Base-by-base conservation (phyloP, 2,113 vertebrate species). In the Phrynosoma platyrhinos region DNA sequence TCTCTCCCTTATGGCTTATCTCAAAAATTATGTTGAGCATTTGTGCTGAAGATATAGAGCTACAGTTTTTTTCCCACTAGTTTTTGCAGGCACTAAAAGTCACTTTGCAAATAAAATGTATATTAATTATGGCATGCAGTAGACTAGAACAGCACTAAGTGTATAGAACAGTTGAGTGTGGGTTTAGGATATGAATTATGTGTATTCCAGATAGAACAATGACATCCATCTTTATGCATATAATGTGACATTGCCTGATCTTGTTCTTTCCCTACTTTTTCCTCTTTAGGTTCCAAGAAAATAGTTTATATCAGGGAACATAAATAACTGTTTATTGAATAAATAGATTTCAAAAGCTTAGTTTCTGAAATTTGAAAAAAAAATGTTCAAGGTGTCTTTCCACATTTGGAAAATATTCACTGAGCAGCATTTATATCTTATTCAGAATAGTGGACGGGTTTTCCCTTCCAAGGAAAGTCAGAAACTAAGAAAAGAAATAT, bases 81-180 rank as follows among this genome's bases (percentile, higher is more conserved):
- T 76, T 91, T 88, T 92, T 84, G 12, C 7, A 90, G 64, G 18
- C 3, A 86, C 21, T 58, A 81, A 77, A 89, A 85, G 52, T 86
- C 42, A 92, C 76, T 66, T 69, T 71, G 36, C 85, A 87, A 85
- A 72, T 42, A 79, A 74, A 93, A 87, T 18, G 79, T 62, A 55
- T 88, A 62, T 87, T 93, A 93, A 92, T 85, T 89, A 83, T 83
- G 84, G 3, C 52, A 85, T 72, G 23, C 62, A 92, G 21, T 52
- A 75, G 75, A 76, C 23, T 72, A 91, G 81, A 94, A 87, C 40
- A 95, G 16, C n/a, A 89, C 32, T 87, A 86, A 91, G 2, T 55
- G 18, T 40, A 64, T 27, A 88, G 4, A 27, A 64, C 5, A 90
- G 21, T 9, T 72, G 25, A 91, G 83, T 87, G 87, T 79, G 27